Conservation (phyloP, 1,140 invertebrate species). For the Drosophila orosa region DNA sequence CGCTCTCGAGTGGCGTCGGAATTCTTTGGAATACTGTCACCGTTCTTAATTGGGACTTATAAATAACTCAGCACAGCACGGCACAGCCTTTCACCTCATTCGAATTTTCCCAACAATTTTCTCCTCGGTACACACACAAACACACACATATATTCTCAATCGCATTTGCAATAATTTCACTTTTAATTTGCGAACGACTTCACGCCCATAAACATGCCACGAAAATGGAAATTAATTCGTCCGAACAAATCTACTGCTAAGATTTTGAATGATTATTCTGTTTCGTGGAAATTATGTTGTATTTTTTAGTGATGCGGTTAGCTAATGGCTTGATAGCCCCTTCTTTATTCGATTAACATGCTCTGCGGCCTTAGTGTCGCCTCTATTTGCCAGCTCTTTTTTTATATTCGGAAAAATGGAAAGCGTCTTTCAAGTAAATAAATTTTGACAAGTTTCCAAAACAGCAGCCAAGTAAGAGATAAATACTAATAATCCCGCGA, state of each 20-base stretch:
- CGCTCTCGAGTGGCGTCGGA: slow-evolving; percentile 22
- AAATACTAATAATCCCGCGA: slow-evolving; percentile 29
- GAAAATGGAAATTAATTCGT: slow-evolving; percentile 22
- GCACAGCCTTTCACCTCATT: slow-evolving; percentile 3
- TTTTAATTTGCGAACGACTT: slow-evolving; percentile 38
- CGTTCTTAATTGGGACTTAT: slow-evolving; percentile 50
- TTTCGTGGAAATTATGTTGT: slow-evolving; percentile 13
- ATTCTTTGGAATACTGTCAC: slow-evolving; percentile 75
- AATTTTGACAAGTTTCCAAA: slow-evolving; percentile 59
- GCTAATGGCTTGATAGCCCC: slow-evolving; percentile 32
- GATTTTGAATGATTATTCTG: slow-evolving; percentile 15
- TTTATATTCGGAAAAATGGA: not conserved
- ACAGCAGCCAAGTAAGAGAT: slow-evolving; percentile 2
- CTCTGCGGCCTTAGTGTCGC: slow-evolving; percentile 1
- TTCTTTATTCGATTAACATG: slow-evolving; percentile 30
- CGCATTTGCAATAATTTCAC: slow-evolving; percentile 29
- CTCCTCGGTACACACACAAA: slow-evolving; percentile 5
- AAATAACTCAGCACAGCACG: slow-evolving; percentile 29
- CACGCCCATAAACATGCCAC: slow-evolving; percentile 22
- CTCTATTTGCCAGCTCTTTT: not conserved
- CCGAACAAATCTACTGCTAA: slow-evolving; percentile 8
- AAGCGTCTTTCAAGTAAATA: slow-evolving; percentile 28
- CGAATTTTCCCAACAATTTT: slow-evolving; percentile 26
- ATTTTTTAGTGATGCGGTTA: slow-evolving; percentile 17
- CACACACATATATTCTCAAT: slow-evolving; percentile 32